Percentiles rank a stretch among this genome's conserved stretches.
These are phyloP conservation scores for Cryptus viduatorius DNA, from an alignment of 2,888 invertebrate species.

Conservation along the genomic window DNA sequence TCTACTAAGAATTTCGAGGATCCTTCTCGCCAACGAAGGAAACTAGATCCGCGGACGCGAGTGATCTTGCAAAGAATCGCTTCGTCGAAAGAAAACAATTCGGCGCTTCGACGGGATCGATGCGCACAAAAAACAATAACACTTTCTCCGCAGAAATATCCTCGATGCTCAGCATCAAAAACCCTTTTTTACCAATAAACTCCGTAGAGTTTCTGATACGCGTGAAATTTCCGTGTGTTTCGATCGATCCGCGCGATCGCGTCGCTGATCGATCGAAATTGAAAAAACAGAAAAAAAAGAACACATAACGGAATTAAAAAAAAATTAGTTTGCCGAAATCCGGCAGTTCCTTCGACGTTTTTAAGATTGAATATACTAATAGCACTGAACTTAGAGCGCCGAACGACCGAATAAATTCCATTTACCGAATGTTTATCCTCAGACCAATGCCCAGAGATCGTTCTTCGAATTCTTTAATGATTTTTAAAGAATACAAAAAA, in stretches of 20 bases:
- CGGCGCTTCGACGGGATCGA: conserved; percentile 1
- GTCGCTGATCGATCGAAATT: conserved; percentile 21
- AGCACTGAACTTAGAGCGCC: conserved; percentile 30
- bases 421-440: conserved; percentile 21
- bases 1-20: not conserved
- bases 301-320: conserved; percentile 21
- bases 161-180: conserved; percentile 71
- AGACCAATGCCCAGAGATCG: conserved; percentile 46
- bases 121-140: not conserved
- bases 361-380: conserved; percentile 43
- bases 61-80: not conserved
- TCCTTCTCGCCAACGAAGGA: conserved; percentile 12
- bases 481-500: conserved; percentile 29
- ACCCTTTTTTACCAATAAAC: conserved; percentile 77
- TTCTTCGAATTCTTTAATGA: conserved; percentile 38
- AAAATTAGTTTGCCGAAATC: conserved; percentile 38
- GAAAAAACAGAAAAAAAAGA: conserved; percentile 18
- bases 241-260: conserved; percentile 22
- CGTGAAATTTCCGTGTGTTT: not conserved
- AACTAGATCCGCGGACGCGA: not conserved
- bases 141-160: conserved; percentile 63
- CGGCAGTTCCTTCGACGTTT: conserved; percentile 45
- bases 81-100: conserved; percentile 4
- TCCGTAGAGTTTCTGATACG: conserved; percentile 77
- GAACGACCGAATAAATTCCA: conserved; percentile 37